Conservation (phyloP, 2,888 invertebrate genomes). For the Gandaritis pyraliata region DNA sequence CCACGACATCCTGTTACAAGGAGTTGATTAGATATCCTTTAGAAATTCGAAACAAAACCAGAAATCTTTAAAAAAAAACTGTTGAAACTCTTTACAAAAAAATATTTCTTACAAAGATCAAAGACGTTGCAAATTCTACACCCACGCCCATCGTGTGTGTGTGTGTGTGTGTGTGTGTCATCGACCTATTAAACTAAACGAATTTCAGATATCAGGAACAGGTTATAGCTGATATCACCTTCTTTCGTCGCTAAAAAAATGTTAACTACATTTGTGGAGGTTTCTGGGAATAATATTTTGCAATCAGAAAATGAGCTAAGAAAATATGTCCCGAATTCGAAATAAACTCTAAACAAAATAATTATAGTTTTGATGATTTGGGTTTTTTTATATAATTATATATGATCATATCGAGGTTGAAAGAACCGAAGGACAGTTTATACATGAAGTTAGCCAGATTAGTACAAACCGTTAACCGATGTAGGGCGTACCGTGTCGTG, state of each 20-base stretch:
- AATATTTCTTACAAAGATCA: too few species aligned
- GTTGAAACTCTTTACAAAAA: too few species aligned
- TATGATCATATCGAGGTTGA: neutral
- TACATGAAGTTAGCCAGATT: constrained; percentile 10
- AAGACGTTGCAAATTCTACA: constrained; percentile 13
- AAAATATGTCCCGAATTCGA: neutral
- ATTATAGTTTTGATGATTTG: too few species aligned
- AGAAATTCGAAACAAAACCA: too few species aligned
- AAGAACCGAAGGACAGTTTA: neutral
- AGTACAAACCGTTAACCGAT: constrained; percentile 23
- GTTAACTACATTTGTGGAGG: neutral
- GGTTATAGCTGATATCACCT: constrained; percentile 7
- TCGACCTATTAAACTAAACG: constrained; percentile 8
- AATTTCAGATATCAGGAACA: constrained; percentile 16
- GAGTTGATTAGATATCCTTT: too few species aligned
- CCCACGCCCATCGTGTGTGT: neutral
- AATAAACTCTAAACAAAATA: too few species aligned
- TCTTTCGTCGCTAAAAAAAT: constrained; percentile 9
- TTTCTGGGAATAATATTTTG: neutral
- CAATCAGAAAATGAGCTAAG: neutral
- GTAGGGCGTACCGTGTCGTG: constrained; percentile 32
- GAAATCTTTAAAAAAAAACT: too few species aligned
- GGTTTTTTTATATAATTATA: too few species aligned
- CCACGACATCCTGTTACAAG: too few species aligned
- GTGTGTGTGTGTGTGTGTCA: constrained; percentile 12